These are phyloP conservation scores for Bambusicola thoracicus DNA, from an alignment of 2,113 vertebrate species.

Conservation along the genomic window DNA sequence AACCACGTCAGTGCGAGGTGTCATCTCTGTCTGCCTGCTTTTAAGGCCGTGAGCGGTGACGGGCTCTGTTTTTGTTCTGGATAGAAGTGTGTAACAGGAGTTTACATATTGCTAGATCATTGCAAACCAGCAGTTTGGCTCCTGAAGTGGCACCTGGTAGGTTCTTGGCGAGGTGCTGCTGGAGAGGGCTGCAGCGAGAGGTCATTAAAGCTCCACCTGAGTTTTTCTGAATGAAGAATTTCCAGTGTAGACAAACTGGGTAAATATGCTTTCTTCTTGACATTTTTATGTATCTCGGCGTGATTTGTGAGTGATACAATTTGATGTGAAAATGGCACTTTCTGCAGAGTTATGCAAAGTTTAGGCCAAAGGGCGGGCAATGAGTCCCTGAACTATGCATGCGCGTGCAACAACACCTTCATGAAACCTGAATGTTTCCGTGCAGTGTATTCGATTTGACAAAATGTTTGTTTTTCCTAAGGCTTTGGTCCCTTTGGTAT, in stretches of 20 bases:
- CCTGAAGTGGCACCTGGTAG: background rate
- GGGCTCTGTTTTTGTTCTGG: background rate
- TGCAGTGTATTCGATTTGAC: background rate
- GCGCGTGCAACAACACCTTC: background rate
- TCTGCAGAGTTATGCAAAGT: background rate
- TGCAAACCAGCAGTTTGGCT: background rate
- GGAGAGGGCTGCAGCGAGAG: background rate
- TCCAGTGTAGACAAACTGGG: background rate
- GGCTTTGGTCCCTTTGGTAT: background rate
- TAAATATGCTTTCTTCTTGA: background rate
- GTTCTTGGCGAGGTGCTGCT: background rate
- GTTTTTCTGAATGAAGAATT: background rate
- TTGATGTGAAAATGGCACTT: background rate
- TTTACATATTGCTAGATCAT: background rate
- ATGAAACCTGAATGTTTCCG: background rate
- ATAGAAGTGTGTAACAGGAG: background rate
- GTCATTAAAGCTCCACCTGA: background rate
- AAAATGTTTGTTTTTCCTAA: background rate
- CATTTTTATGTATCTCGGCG: background rate
- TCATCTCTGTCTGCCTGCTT: background rate
- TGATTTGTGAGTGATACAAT: background rate
- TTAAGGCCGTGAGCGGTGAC: background rate
- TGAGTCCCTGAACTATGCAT: background rate
- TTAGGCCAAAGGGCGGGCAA: background rate
- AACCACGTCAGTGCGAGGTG: background rate